These are phyloP conservation scores for Lipotes vexillifer DNA, from an alignment of 2,113 vertebrate species.

Conservation along the genomic window DNA sequence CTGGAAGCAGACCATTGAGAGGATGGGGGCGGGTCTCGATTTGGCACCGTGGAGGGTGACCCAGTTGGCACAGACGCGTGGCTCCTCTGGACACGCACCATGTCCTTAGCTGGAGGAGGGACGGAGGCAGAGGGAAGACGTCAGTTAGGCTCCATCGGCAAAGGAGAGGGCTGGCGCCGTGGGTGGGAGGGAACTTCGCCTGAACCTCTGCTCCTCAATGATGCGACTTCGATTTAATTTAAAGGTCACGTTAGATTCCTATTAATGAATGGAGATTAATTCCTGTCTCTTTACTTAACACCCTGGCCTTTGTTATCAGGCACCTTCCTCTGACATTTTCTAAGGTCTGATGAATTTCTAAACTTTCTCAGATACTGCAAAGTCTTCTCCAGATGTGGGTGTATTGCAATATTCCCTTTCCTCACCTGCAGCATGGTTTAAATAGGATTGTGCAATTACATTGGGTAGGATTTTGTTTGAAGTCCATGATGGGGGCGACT, in stretches of 20 bases:
- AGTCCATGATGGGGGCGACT: neutral
- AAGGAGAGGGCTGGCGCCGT: neutral
- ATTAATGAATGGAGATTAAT: conserved; percentile 55
- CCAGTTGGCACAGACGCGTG: neutral
- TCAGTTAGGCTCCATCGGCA: neutral
- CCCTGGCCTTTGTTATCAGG: conserved; percentile 30
- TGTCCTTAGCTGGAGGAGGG: neutral
- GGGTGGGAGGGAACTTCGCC: neutral
- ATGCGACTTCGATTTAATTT: conserved; percentile 22
- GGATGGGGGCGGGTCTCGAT: neutral
- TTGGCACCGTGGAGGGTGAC: neutral
- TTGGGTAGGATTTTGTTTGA: neutral
- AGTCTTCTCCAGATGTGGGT: neutral
- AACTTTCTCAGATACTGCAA: conserved; percentile 25
- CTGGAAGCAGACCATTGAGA: neutral
- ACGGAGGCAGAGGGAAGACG: rapidly evolving
- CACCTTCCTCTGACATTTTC: conserved; percentile 47
- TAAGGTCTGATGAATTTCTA: conserved; percentile 41
- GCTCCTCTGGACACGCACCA: neutral
- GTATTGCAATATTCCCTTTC: neutral
- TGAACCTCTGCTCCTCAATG: neutral
- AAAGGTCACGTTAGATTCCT: conserved; percentile 21
- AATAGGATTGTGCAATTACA: neutral
- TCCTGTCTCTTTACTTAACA: conserved; percentile 44
- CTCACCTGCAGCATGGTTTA: neutral